Conservation (phyloP, 1,140 invertebrate species). For the Nephila pilipes region DNA sequence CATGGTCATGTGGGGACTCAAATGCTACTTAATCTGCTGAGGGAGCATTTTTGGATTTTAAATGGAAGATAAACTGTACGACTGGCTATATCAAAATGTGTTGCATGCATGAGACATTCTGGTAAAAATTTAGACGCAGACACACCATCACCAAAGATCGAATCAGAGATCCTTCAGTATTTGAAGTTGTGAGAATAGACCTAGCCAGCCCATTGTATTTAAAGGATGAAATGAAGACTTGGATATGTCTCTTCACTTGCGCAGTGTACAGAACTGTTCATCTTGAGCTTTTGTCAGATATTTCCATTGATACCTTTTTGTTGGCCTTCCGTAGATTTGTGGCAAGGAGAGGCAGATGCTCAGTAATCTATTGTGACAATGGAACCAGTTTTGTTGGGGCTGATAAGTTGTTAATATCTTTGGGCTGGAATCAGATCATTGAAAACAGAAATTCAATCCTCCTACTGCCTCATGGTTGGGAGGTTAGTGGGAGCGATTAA, state of each 20-base stretch:
- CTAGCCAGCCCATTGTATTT: background rate
- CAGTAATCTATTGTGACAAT: slow-evolving; percentile 69
- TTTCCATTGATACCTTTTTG: slow-evolving; percentile 22
- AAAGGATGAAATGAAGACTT: slow-evolving; percentile 79
- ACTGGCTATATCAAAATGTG: background rate
- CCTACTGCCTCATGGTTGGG: slow-evolving; percentile 78
- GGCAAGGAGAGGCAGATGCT: slow-evolving; percentile 35
- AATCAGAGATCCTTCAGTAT: slow-evolving; percentile 76
- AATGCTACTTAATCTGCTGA: slow-evolving; percentile 14
- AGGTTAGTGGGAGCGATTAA: too few species aligned
- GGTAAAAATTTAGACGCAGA: slow-evolving; percentile 4
- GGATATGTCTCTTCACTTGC: slow-evolving; percentile 82
- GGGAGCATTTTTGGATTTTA: slow-evolving; percentile 48
- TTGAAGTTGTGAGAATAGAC: background rate
- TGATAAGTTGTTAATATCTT: background rate
- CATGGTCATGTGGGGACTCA: slow-evolving; percentile 19
- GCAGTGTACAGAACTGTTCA: slow-evolving; percentile 81
- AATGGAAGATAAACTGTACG: slow-evolving; percentile 39
- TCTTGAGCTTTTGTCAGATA: slow-evolving; percentile 57
- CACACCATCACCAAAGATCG: slow-evolving; percentile 65
- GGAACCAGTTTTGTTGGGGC: slow-evolving; percentile 59
- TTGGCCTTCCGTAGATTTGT: slow-evolving; percentile 11
- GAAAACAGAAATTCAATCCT: slow-evolving; percentile 77
- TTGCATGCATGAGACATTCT: slow-evolving; percentile 31
- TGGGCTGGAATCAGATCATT: background rate